Conservation (phyloP, 1,140 invertebrate species). For the Drosophila melanogaster region DNA sequence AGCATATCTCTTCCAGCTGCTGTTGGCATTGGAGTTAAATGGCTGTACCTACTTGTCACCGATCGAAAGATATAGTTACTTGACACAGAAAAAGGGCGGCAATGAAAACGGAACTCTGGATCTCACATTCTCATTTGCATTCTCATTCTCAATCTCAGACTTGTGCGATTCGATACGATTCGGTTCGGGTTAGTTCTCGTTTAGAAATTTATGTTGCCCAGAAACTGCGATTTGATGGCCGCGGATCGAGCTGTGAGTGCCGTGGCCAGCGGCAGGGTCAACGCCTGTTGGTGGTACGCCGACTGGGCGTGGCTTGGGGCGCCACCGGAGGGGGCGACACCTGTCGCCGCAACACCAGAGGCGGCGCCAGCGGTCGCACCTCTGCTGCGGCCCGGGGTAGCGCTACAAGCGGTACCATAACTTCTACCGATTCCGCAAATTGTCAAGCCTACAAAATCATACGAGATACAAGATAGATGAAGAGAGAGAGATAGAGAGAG, state of each 20-base stretch:
- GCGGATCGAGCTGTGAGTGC: conserved; percentile 79
- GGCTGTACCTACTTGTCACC: conserved; percentile 74
- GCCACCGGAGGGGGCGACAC: conserved; percentile 48
- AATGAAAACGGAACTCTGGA: conserved; percentile 24
- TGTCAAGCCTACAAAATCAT: conserved; percentile 84
- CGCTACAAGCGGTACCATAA: conserved; percentile 82
- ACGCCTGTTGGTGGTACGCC: conserved; percentile 79
- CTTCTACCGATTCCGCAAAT: conserved; percentile 85
- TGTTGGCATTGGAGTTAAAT: conserved; percentile 19
- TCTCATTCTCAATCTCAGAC: conserved; percentile 27
- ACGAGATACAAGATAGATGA: conserved; percentile 71
- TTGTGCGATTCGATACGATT: conserved; percentile 23
- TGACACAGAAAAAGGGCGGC: conserved; percentile 31
- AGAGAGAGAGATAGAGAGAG: conserved; percentile 55
- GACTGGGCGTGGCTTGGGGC: conserved; percentile 66
- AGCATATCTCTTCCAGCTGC: conserved; percentile 24
- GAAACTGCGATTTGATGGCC: conserved; percentile 84
- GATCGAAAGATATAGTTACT: conserved; percentile 62
- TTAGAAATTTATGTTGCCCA: conserved; percentile 84
- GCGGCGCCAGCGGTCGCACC: conserved; percentile 39
- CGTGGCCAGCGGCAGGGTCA: conserved; percentile 78
- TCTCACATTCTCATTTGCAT: conserved; percentile 20
- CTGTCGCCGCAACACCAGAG: conserved; percentile 40
- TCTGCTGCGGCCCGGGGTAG: conserved; percentile 73
- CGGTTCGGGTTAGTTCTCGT: conserved; percentile 33